Conservation (phyloP, 2,113 vertebrate genomes). For the Eptesicus fuscus region DNA sequence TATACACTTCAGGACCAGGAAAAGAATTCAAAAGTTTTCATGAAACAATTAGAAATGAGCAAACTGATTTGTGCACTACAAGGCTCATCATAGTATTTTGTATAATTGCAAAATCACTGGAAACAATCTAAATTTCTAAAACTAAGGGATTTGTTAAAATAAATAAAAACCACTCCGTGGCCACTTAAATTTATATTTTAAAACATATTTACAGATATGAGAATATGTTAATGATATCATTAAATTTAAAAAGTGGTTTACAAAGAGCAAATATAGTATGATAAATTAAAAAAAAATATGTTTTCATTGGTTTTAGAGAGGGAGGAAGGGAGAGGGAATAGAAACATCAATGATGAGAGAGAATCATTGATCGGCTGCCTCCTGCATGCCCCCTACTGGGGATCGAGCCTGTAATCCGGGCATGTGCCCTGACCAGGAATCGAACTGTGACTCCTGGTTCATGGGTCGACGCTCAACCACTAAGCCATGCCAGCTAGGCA, state of each 20-base stretch:
- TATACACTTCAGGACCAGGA: neutral
- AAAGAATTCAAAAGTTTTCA: neutral
- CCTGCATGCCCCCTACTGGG: no score
- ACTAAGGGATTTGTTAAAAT: neutral
- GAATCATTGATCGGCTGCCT: no score
- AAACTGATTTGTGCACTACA: neutral
- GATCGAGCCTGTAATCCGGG: no score
- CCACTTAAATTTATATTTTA: neutral
- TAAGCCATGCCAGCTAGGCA: neutral
- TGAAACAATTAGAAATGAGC: neutral
- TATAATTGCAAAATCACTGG: neutral
- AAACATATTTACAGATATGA: neutral
- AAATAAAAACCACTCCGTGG: neutral
- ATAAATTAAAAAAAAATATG: neutral
- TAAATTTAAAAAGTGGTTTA: constrained; percentile 26
- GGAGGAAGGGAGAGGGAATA: no score
- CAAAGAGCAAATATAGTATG: neutral
- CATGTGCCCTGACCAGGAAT: no score
- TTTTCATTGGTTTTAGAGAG: no score
- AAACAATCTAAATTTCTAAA: constrained; percentile 16
- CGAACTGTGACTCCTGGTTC: no score
- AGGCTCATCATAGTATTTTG: neutral
- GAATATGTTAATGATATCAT: neutral
- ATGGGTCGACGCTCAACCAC: no score
- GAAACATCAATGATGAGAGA: no score